Base-by-base conservation (phyloP, 2,888 invertebrate genomes). In the Marasmarcha lunaedactyla region DNA sequence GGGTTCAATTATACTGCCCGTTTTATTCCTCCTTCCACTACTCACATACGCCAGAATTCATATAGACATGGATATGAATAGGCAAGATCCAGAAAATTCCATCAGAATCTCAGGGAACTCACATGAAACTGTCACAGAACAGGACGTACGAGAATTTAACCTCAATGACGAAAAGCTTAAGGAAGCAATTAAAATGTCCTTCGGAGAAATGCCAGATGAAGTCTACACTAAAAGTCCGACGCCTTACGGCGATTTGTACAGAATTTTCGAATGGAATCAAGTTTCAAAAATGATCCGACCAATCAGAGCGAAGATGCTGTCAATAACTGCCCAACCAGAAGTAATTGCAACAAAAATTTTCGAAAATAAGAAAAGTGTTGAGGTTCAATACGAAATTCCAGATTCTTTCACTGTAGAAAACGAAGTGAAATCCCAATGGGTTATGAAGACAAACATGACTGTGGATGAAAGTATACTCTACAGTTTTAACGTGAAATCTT, bases 211-310 rank as follows among this genome's bases (percentile, higher is more conserved):
- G 1, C 69, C 68, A 0, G 50, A 49, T 25, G 52, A 57, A 27
- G 57, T 52, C 0, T 63, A 43, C 47, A 14, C 63, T 0, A 52
- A 43, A 2, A 60, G 61, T 40, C 70, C 69, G 0, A 71, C 71
- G 0, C 64, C 63, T 0, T 70, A 61, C 61, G 62, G 60, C 0
- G 70, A 70, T 38, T 42, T 71, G 0, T 68, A 60, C 48, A 38
- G 42, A 12, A 50, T 48, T 0, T 55, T 59, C 40, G 44, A 47
- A 13, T 70, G 66, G 68, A 35, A 49, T 1, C 59, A 59, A 30
- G 63, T 68, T 2, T 44, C 42, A 1, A 62, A 59, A 34, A 51
- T 51, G 1, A 15, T 70, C 0, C 40, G 37, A 3, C 66, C 69
- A 0, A 46, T 45, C 1, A 42, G 46, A 30, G 55, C 53, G 0